phyloP scores from a whole-genome alignment of 1,140 invertebrate species.

The Leptopilina boulardi region DNA sequence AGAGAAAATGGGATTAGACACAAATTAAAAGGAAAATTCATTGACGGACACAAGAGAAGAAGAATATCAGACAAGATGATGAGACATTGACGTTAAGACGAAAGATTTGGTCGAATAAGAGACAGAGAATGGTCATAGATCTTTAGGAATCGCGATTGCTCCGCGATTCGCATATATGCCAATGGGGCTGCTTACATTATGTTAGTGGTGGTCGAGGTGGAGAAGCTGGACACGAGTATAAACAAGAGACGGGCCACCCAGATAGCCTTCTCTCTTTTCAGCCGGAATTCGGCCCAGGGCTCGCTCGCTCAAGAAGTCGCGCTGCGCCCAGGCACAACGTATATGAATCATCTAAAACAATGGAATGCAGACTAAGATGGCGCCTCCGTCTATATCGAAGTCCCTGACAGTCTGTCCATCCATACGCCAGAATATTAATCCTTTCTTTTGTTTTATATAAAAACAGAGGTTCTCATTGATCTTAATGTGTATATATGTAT shows the following conservation, averaged over 20 bases:
- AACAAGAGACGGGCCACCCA: slow-evolving; percentile 70
- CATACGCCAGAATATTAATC: slow-evolving; percentile 39
- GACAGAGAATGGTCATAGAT: slow-evolving; percentile 18
- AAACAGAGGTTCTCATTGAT: slow-evolving; percentile 26
- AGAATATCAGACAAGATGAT: too few relatives aligned
- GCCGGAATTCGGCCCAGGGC: slow-evolving; percentile 56
- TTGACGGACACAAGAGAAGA: too few relatives aligned
- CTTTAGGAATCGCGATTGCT: slow-evolving; percentile 17
- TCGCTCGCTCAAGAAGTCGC: slow-evolving; percentile 52
- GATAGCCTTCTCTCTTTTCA: slow-evolving; percentile 54
- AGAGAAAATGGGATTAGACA: too few relatives aligned
- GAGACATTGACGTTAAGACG: not conserved
- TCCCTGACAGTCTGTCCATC: slow-evolving; percentile 50
- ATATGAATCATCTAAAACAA: slow-evolving; percentile 77
- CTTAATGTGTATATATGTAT: not conserved
- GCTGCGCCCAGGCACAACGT: slow-evolving; percentile 58
- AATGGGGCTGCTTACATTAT: slow-evolving; percentile 39
- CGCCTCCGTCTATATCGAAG: slow-evolving; percentile 53
- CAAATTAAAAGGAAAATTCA: too few relatives aligned
- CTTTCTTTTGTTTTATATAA: slow-evolving; percentile 6
- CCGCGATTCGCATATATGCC: slow-evolving; percentile 46
- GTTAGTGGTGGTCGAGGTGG: slow-evolving; percentile 38
- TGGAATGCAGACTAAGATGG: slow-evolving; percentile 75
- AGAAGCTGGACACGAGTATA: slow-evolving; percentile 59
- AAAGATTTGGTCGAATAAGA: slow-evolving; percentile 21